Evolutionary conservation across 2,888 invertebrate genomes (phyloP).

Genomic region (Ceramica pisi): DNA sequence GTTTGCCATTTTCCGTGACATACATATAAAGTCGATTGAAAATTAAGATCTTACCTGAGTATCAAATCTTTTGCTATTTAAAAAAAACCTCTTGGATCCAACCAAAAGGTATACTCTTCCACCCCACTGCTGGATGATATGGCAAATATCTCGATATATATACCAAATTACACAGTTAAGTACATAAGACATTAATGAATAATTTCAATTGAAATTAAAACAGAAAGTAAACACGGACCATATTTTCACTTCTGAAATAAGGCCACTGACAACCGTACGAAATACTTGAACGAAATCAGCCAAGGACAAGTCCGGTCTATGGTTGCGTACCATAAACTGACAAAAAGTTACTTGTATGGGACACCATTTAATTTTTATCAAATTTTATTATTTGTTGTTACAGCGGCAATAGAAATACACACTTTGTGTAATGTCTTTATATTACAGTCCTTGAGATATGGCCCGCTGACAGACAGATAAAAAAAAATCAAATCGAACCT

Average conservation of each 20-base stretch:
- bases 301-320: too few species aligned
- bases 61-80: not conserved
- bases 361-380: too few species aligned
- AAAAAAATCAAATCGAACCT: too few species aligned
- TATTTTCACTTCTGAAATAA: not conserved
- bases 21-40: not conserved
- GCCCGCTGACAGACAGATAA: too few species aligned
- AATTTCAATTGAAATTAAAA: not conserved
- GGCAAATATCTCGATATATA: not conserved
- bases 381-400: too few species aligned
- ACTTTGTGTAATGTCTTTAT: too few species aligned
- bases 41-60: conserved; percentile 8
- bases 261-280: not conserved
- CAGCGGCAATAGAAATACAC: too few species aligned
- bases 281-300: not conserved
- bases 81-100: not conserved
- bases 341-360: too few species aligned
- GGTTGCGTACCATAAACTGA: too few species aligned
- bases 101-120: not conserved
- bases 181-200: not conserved
- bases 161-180: not conserved
- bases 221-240: not conserved
- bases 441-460: too few species aligned
- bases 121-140: not conserved
- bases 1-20: too few species aligned